phyloP scores from a whole-genome alignment of 2,888 invertebrate genomes.

The Synanthedon tipuliformis region DNA sequence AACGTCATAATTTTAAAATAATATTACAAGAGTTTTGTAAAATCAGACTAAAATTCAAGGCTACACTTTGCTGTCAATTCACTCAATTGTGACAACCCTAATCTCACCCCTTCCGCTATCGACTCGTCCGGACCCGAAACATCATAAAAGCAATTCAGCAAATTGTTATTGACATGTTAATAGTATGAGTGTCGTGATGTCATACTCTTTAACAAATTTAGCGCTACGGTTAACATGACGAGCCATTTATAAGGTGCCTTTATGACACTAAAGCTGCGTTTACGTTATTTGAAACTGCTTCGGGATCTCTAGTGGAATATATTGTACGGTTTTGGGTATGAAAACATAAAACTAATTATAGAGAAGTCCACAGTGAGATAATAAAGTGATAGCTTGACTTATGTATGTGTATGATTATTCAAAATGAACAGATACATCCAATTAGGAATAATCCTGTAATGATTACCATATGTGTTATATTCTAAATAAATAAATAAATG shows the following conservation, averaged over 20 bases:
- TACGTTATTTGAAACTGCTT: conserved; percentile 6
- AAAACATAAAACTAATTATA: conserved; percentile 6
- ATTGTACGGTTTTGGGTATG: neutral
- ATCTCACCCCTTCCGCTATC: conserved; percentile 36
- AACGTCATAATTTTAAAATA: too few species aligned
- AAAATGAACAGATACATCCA: too few species aligned
- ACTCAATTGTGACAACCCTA: conserved; percentile 32
- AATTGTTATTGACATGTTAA: conserved; percentile 68
- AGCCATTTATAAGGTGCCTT: conserved; percentile 1
- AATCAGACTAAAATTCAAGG: neutral
- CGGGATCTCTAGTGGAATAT: conserved; percentile 13
- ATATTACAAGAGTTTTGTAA: too few species aligned
- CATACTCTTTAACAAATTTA: conserved; percentile 5
- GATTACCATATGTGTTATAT: too few species aligned
- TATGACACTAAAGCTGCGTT: conserved; percentile 1
- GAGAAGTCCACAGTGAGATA: neutral
- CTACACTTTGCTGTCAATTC: neutral
- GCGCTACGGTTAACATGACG: neutral
- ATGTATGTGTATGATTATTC: too few species aligned
- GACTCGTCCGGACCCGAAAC: conserved; percentile 34
- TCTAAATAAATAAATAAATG: too few species aligned
- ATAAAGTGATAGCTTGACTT: too few species aligned
- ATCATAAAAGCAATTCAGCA: conserved; percentile 62
- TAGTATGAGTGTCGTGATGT: conserved; percentile 42
- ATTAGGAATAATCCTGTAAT: too few species aligned